Conservation (phyloP, 2,888 invertebrate genomes). For the Gibbula magus region DNA sequence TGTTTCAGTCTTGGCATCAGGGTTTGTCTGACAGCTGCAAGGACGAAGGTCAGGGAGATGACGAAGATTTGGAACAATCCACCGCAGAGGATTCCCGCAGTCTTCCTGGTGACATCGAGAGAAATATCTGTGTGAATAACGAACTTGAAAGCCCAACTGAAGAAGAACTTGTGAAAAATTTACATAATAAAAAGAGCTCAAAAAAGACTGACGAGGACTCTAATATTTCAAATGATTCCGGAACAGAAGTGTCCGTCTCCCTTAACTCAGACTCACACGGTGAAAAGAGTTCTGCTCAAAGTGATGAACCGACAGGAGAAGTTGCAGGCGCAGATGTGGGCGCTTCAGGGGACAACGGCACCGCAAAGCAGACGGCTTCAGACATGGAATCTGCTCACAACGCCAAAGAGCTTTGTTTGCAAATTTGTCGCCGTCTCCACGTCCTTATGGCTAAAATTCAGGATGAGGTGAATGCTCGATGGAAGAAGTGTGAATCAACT, state of each 20-base stretch:
- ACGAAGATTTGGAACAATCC: neutral
- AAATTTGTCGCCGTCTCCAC: slow-evolving; percentile 44
- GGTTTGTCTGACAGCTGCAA: slow-evolving; percentile 29
- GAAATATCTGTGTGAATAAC: neutral
- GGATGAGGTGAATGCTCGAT: slow-evolving; percentile 41
- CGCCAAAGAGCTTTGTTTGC: slow-evolving; percentile 44
- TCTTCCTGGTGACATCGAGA: neutral
- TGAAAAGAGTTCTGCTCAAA: neutral
- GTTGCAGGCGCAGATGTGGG: neutral
- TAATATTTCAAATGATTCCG: slow-evolving; percentile 6
- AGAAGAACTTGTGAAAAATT: neutral
- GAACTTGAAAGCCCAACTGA: neutral
- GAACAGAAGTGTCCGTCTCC: neutral
- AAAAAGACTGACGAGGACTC: slow-evolving; percentile 16
- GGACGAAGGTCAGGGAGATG: slow-evolving; percentile 10
- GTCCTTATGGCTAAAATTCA: slow-evolving; percentile 44
- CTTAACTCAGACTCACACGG: neutral
- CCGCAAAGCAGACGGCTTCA: neutral
- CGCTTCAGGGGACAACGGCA: neutral
- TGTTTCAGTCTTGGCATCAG: slow-evolving; percentile 42
- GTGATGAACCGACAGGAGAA: neutral
- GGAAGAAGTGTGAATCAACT: slow-evolving; percentile 12
- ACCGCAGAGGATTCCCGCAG: neutral
- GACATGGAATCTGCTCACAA: slow-evolving; percentile 1
- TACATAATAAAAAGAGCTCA: neutral